Conservation (phyloP, 35 echinoderm and acorn worm genomes). For the Ptychodera flava region DNA sequence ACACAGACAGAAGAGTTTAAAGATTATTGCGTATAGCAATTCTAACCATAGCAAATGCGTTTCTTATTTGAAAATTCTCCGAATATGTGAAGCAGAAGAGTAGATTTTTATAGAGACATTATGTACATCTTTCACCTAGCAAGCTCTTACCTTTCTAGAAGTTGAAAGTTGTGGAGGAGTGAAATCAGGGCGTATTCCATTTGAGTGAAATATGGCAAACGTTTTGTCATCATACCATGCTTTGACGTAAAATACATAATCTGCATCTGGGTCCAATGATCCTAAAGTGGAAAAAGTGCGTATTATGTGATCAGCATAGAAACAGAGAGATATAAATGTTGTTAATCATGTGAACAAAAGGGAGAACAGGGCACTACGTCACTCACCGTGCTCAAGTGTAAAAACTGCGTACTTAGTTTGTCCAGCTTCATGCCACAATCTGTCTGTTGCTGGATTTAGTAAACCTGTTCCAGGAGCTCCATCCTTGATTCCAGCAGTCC, state of each 20-base stretch:
- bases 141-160: background rate
- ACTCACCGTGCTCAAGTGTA: background rate
- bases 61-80: no score
- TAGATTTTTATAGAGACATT: no score
- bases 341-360: no score
- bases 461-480: background rate
- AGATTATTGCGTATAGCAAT: no score
- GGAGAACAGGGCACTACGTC: no score
- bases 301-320: no score
- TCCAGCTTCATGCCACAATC: background rate
- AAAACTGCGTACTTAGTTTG: background rate
- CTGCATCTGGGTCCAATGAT: background rate
- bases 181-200: constrained; percentile 16
- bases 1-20: no score
- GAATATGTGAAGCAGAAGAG: no score
- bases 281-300: no score
- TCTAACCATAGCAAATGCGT: no score
- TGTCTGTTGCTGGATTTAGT: background rate
- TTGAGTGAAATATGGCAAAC: constrained; percentile 15
- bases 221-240: constrained; percentile 20
- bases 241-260: constrained; percentile 12
- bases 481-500: background rate
- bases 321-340: no score
- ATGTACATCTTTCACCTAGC: no score
- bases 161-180: constrained; percentile 8